Conservation (phyloP, 2,888 invertebrate species). For the Ganaspis brasiliensis region DNA sequence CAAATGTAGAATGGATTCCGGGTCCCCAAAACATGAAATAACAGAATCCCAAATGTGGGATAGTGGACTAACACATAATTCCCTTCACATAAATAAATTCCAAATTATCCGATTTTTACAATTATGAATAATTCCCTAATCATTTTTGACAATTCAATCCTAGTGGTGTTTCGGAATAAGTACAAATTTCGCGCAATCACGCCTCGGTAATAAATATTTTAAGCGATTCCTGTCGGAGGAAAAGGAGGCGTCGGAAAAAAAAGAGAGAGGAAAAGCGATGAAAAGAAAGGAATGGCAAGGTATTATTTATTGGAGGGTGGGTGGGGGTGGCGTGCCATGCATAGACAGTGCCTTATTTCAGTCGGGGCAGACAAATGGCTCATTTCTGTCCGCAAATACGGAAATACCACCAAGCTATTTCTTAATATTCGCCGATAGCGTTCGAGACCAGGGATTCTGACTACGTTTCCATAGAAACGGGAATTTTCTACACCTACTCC, state of each 20-base stretch:
- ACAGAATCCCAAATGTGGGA: no score
- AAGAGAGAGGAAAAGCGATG: conserved; percentile 57
- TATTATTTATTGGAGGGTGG: conserved; percentile 77
- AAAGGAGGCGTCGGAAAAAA: conserved; percentile 52
- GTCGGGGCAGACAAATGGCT: conserved; percentile 73
- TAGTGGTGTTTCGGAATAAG: conserved; percentile 16
- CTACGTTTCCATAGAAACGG: conserved; percentile 73
- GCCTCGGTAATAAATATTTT: conserved; percentile 70
- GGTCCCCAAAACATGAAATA: no score
- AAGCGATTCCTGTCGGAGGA: conserved; percentile 50
- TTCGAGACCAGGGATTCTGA: conserved; percentile 58
- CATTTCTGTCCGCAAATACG: conserved; percentile 75
- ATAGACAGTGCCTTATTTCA: conserved; percentile 78
- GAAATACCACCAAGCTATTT: conserved; percentile 76
- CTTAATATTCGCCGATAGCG: conserved; percentile 78
- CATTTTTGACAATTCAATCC: no score
- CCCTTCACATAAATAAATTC: no score
- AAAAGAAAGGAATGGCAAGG: conserved; percentile 66
- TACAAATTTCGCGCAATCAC: conserved; percentile 65
- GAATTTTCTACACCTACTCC: conserved; percentile 44
- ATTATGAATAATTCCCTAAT: no score
- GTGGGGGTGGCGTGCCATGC: conserved; percentile 77
- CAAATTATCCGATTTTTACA: no score
- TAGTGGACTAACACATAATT: no score
- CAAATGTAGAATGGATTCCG: no score